Base-by-base conservation (phyloP, 53 echinoderm and acorn worm genomes). In the Temnopleurus reevesii region DNA sequence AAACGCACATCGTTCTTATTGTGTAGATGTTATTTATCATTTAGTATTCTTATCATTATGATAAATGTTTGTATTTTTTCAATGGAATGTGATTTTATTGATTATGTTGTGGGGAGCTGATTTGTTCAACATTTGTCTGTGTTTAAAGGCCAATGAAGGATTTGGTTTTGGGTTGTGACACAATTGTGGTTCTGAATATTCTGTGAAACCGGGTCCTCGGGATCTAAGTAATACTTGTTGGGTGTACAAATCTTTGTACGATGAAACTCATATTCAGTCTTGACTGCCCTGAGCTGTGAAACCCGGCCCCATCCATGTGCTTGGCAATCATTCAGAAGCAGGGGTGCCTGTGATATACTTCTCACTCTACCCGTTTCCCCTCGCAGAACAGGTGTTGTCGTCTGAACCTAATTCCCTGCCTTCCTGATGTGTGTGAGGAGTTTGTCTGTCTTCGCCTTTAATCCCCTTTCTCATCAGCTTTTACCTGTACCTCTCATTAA, bases 311-410 rank as follows among this genome's bases (percentile, higher is more conserved):
- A 53, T 17, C 9, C 10, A 9, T 9, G 53, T 17, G 17, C 44
- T 44, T 44, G 46, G 46, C 45, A 45, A 19, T 4, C 77, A 24
- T 45, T 44, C 77, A 45, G 45, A 25, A 45, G 10, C 12, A 2
- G 44, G 34, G 77, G 46, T 77, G 45, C 45, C 53, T 77, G 44
- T 77, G 77, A 77, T 77, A 46, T 77, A 77, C 46, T 19, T 77
- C 77, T 77, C 77, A 77, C 77, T 46, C 77, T 4, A 29, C 77
- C 77, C 19, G 77, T 46, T 77, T 77, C 77, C 77, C 44, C 46
- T 46, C 19, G 23, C 46, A 6, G 23, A 77, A 45, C 77, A 77
- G 77, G 77, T 77, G 77, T 34, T 77, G 25, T 23, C 77, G 77
- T 77, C 77, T 77, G 77, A 77, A 45, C 45, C 44, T 46, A 77